Evolutionary conservation across 2,797 vertebrate species (phyloP).

Genomic region (Hapalemur alaotrensis): DNA sequence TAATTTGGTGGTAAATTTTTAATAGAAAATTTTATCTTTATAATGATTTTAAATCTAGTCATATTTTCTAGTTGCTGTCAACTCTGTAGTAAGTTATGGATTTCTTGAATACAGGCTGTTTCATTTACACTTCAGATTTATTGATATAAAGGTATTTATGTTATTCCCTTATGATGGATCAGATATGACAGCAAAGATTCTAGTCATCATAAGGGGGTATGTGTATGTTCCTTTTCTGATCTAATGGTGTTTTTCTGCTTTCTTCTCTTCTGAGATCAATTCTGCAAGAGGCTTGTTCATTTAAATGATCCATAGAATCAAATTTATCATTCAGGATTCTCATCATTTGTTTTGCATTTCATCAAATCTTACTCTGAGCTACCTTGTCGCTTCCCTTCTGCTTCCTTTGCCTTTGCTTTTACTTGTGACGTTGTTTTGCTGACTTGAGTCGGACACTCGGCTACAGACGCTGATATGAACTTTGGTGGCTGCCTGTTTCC

Average conservation of each 20-base stretch:
- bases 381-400: background rate
- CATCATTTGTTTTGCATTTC: background rate
- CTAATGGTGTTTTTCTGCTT: background rate
- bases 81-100: too few relatives aligned
- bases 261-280: background rate
- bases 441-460: background rate
- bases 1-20: background rate
- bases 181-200: background rate
- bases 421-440: too few relatives aligned
- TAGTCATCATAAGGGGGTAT: background rate
- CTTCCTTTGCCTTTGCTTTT: too few relatives aligned
- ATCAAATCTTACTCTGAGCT: background rate
- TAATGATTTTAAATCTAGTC: background rate
- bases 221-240: too few relatives aligned
- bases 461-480: too few relatives aligned
- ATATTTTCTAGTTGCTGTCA: background rate
- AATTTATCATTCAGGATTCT: background rate
- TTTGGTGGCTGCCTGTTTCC: fast-evolving
- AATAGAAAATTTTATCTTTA: background rate
- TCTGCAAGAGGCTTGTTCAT: background rate
- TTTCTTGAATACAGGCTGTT: background rate
- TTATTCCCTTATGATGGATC: background rate
- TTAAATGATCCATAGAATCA: background rate
- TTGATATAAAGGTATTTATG: background rate
- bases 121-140: background rate